Evolutionary conservation across 2,888 invertebrate genomes (phyloP), one percentile per base, ranked within the genome.

Genomic region (Coremacera marginata): DNA sequence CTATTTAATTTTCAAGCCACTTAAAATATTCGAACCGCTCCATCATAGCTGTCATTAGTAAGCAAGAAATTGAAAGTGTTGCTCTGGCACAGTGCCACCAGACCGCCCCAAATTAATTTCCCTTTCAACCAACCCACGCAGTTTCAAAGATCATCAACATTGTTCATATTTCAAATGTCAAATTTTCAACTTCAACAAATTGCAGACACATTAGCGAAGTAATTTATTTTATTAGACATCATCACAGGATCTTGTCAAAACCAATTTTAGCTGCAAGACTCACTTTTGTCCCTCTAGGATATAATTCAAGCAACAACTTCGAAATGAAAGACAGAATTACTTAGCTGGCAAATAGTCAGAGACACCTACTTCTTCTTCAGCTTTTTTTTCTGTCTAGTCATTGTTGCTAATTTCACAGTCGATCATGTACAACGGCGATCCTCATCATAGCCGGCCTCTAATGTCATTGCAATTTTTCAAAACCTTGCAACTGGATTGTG

Each of bases 401-500:
- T 63, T 16, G 31, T 34, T 14, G 34, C 37, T 57, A 34, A 34
- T 70, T 70, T 57, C 70, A 34, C 19, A 70, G 37, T 34, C 55
- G 70, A 70, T 34, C 70, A 31, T 14, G 34, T 70, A 31, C 34
- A 57, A 8, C 70, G 37, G 44, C 44, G 51, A n/a, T 31, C 57
- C 44, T 44, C 71, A 37, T 37, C 44, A 19, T 25, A 14, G 25
- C 57, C 62, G n/a, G 5, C 70, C 31, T 73, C 52, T 65, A 65
- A 74, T 65, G 74, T 52, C 74, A 65, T 49, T 63, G 73, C 63
- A 37, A 73, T 73, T 73, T 63, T 73, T 73, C 73, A 65, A 68
- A 68, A n/a, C 27, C 57, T 22, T 44, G 37, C 31, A 22, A 55
- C 31, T 14, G 70, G 52, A 34, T 44, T 22, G 57, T 22, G 67